These are phyloP conservation scores for Drosophila ironensis DNA, from an alignment of 1,140 invertebrate genomes.

Conservation along the genomic window DNA sequence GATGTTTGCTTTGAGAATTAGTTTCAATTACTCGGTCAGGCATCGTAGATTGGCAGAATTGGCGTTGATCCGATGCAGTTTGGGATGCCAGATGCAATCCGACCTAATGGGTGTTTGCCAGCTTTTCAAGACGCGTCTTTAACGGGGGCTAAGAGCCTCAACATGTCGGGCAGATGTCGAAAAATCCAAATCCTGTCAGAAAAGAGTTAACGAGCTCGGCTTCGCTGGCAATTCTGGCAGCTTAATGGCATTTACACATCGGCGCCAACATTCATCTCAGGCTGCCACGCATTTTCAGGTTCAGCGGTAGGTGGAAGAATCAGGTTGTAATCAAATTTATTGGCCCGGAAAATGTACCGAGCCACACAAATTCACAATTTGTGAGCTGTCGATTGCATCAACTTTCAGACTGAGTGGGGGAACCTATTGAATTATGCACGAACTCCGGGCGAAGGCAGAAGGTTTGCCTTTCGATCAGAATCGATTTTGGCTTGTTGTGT, in stretches of 20 bases:
- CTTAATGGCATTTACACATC: slow-evolving; percentile 32
- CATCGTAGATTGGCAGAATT: slow-evolving; percentile 48
- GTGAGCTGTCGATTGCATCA: slow-evolving; percentile 70
- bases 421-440: slow-evolving; percentile 68
- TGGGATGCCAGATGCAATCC: slow-evolving; percentile 15
- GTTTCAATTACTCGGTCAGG: slow-evolving; percentile 62
- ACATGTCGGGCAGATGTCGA: slow-evolving; percentile 9
- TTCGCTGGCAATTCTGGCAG: slow-evolving; percentile 19
- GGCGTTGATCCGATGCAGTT: slow-evolving; percentile 30
- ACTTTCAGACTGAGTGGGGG: slow-evolving; percentile 23
- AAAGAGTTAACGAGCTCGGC: slow-evolving; percentile 25
- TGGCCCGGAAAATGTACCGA: slow-evolving; percentile 62
- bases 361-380: slow-evolving; percentile 37
- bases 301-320: slow-evolving; percentile 18
- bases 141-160: neutral
- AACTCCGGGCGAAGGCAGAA: neutral
- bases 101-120: slow-evolving; percentile 9
- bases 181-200: slow-evolving; percentile 11
- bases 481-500: slow-evolving; percentile 21
- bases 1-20: slow-evolving; percentile 68
- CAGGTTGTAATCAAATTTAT: slow-evolving; percentile 62
- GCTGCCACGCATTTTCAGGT: slow-evolving; percentile 52
- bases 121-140: neutral
- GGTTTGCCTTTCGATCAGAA: slow-evolving; percentile 2
- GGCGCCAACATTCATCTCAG: slow-evolving; percentile 13